Evolutionary conservation across 2,888 invertebrate species (phyloP).

Genomic region (Trachelus tabidus): DNA sequence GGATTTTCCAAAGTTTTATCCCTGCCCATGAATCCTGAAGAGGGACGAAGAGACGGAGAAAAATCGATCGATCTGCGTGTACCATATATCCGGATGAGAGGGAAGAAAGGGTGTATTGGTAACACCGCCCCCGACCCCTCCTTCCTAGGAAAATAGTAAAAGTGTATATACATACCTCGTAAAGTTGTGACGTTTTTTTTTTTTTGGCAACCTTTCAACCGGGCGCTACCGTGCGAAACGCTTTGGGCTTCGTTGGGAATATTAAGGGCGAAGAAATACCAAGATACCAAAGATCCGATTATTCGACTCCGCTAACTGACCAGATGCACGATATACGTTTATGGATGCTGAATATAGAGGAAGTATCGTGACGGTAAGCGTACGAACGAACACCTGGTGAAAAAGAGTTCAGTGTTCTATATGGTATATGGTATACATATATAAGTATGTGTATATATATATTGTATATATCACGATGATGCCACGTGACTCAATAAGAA

Average conservation of each 20-base stretch:
- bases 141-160: not conserved
- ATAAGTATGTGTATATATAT: no score
- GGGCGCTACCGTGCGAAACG: not conserved
- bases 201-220: not conserved
- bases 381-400: not conserved
- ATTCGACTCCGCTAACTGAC: conserved; percentile 44
- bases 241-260: not conserved
- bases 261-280: not conserved
- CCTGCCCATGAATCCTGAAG: not conserved
- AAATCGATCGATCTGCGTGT: not conserved
- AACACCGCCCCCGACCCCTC: not conserved
- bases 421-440: no score
- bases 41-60: not conserved
- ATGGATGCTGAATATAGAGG: conserved; percentile 19
- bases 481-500: not conserved
- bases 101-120: not conserved
- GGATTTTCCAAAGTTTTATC: not conserved
- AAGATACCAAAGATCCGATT: conserved; percentile 30
- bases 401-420: not conserved
- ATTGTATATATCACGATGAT: not conserved
- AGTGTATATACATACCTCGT: no score
- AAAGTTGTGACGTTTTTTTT: not conserved
- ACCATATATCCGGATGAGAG: not conserved
- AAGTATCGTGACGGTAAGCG: not conserved
- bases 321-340: conserved; percentile 36